Evolutionary conservation across 2,888 invertebrate species (phyloP), one percentile per base, ranked within the genome.

Genomic region (Dinocampus coccinellae): DNA sequence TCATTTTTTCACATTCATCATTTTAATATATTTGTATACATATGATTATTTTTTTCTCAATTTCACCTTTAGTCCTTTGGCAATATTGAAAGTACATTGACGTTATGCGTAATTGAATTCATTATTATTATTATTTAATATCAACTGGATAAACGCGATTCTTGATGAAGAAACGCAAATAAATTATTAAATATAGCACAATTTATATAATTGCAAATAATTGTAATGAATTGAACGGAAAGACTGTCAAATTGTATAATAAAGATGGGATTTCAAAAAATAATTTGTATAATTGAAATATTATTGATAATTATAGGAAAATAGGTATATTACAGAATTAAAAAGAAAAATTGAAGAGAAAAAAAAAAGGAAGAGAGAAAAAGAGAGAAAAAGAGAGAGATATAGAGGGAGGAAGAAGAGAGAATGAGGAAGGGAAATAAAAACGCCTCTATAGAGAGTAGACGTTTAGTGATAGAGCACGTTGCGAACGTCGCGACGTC

Each of bases 401-500:
- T 22, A 24, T 24, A 26, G n/a, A 11, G 9, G 7, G 29, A 34
- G 29, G 16, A 22, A 47, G 33, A 13, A 52, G 52, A 33, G 26
- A 33, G 16, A 26, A 52, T 16, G n/a, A n/a, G n/a, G n/a, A n/a
- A 11, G 6, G 7, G 33, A n/a, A 13, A 7, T 16, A 47, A 47
- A 26, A 57, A 57, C 65, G 29, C 16, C 58, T 34, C 33, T 33
- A 9, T 66, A 58, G 33, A 13, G 9, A 29, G 16, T n/a, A 29
- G 33, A 58, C 58, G 58, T 20, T 33, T 10, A 26, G 62, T n/a
- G n/a, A 42, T 42, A 52, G 63, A n/a, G 52, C 39, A 70, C 77
- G 79, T 76, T 76, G 76, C 77, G 76, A 77, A 78, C 81, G 80
- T 81, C 81, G 80, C 83, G 83, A 83, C 81, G 83, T 80, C 78